Base-by-base conservation (phyloP, 1,140 invertebrate genomes). In the Antheraea pernyi region DNA sequence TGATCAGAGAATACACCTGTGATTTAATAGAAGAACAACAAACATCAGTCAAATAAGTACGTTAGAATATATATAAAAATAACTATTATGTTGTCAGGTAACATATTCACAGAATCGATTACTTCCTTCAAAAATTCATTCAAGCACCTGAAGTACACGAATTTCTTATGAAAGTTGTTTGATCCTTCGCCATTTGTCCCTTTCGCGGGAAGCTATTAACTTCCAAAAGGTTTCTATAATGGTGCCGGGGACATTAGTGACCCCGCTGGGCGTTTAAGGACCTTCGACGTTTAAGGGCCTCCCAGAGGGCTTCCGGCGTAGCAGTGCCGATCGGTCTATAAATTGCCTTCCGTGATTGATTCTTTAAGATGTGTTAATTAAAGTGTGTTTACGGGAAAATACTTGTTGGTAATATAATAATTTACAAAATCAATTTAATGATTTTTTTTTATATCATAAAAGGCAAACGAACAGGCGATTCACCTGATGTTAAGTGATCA, bases 201-300 rank as follows among this genome's bases (percentile, higher is more conserved):
- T 82, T 74, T 71, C 76, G 72, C 74, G 71, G 70, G 68, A 69
- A 70, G 78, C 83, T 83, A 85, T 86, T 86, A 85, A 82, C 77
- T 83, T 80, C 75, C 73, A 72, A 82, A 84, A 81, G 81, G 79
- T 81, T 80, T 76, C 70, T 81, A 78, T 85, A 83, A 85, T 86
- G 80, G 79, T 73, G 79, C 78, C 81, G 65, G 73, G 78, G 70
- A 77, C 82, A 88, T 86, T 88, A 86, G 84, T 85, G 82, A 82
- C 79, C 83, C 81, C 78, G 72, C 73, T 79, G 82, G 65, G 78
- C 80, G 72, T 83, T 81, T 83, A 84, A 82, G 81, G 81, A 74
- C 74, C 74, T 78, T 65, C 67, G 76, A 70, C 72, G 77, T 76
- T 30, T 78, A 76, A 73, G 70, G 71, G 58, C 75, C 77, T 72